Conservation (phyloP, 2,797 vertebrate species). For the Decapterus maruadsi region DNA sequence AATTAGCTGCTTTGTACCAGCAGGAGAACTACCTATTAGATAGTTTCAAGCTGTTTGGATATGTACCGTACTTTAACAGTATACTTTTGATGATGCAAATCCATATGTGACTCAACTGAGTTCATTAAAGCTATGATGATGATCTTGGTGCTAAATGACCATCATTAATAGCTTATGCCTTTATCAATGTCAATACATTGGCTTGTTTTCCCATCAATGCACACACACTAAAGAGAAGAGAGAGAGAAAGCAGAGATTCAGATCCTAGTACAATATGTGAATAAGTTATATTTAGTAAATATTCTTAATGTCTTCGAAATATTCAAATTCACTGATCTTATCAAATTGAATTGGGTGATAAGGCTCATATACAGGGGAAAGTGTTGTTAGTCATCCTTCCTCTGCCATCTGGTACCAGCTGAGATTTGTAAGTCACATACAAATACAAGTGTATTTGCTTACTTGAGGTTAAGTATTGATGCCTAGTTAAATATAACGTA, state of each 20-base stretch:
- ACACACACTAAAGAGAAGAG: no score
- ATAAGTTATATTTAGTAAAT: not conserved
- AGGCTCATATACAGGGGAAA: not conserved
- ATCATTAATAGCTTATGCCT: no score
- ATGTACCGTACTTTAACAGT: not conserved
- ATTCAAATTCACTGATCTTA: not conserved
- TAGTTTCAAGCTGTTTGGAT: not conserved
- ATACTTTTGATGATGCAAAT: not conserved
- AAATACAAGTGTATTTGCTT: slow-evolving; percentile 2
- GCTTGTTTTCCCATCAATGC: no score
- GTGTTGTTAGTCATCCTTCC: slow-evolving; percentile 1
- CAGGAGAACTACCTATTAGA: not conserved
- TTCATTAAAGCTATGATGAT: not conserved
- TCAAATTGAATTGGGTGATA: not conserved
- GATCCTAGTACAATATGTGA: no score
- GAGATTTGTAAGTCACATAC: not conserved
- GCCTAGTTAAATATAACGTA: not conserved
- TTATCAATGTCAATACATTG: no score
- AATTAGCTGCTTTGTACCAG: no score
- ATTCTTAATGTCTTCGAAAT: not conserved
- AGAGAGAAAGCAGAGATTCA: no score
- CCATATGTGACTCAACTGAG: not conserved
- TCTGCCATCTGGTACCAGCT: no score
- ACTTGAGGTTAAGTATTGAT: slow-evolving; percentile 10
- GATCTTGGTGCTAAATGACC: no score